Evolutionary conservation across 1,140 invertebrate genomes (phyloP), one percentile per base, ranked within the genome.

Genomic region (Papilio xuthus): DNA sequence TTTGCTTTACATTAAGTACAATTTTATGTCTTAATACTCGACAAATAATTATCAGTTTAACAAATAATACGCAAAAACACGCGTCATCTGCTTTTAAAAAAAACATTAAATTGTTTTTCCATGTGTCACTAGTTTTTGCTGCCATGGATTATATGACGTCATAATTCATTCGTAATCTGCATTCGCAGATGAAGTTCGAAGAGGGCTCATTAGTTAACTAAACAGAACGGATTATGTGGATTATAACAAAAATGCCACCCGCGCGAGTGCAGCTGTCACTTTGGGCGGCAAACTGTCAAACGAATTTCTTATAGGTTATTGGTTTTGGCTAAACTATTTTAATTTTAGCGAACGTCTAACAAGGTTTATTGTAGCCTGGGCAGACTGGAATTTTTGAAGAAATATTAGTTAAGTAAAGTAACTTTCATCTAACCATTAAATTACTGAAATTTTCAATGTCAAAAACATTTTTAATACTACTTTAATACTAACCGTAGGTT

Each of bases 151-250:
- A 81, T 78, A 78, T 77, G 69, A 81, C 73, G 69, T 78, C 80
- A 82, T 81, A 82, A 81, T 84, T 81, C 73, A 76, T 41, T 60
- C 20, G 23, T 79, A 80, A 60, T 77, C 77, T 77, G 78, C 67
- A 78, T 67, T 76, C 72, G 41, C 60, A 80, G 71, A 79, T 82
- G 70, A 78, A 80, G 44, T 79, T 76, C 67, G 75, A 70, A 60
- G 74, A 41, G 70, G 41, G 80, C 79, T 87, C 86, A 86, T 86
- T 87, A 86, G 83, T 87, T 85, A 87, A 83, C 83, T 85, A 86
- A 87, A 86, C 82, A 83, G 80, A 81, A 78, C 78, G 85, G 86
- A 88, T 86, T 88, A 85, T 60, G 78, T 26, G 82, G 85, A 85
- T 85, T 86, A 83, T 72, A 41, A 82, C 37, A 77, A 81, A 80